Conservation (phyloP, 2,888 invertebrate genomes). For the Sinopyrophorus schimmeli region DNA sequence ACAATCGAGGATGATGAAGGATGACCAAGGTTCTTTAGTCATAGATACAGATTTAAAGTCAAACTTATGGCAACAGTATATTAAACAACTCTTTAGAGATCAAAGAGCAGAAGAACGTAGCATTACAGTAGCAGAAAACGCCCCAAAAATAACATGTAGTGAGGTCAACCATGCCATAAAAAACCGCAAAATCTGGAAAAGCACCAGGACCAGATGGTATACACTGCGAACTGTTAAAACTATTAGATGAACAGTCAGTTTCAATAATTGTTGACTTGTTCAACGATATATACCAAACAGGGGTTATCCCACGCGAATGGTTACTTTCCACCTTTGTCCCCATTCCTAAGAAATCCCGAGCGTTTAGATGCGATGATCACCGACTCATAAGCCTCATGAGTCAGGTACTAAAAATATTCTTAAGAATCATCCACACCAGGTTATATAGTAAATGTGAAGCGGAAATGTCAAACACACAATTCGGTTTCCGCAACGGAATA, state of each 20-base stretch:
- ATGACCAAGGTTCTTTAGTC: background rate
- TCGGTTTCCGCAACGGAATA: slow-evolving; percentile 16
- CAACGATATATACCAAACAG: slow-evolving; percentile 4
- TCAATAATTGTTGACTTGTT: slow-evolving; percentile 8
- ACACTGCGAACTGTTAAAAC: background rate
- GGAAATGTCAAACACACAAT: slow-evolving; percentile 8
- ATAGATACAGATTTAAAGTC: background rate
- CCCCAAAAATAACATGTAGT: background rate
- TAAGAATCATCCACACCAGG: slow-evolving; percentile 1
- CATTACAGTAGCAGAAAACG: background rate
- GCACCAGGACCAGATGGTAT: slow-evolving; percentile 2
- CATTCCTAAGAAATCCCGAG: slow-evolving; percentile 1
- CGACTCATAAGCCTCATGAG: slow-evolving; percentile 1
- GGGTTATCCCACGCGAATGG: background rate
- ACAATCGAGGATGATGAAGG: background rate
- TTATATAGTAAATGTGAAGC: slow-evolving; percentile 7
- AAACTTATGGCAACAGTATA: slow-evolving; percentile 5
- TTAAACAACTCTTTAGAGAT: background rate
- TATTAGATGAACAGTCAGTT: background rate
- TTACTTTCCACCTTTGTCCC: background rate
- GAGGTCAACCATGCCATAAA: background rate
- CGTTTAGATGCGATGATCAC: slow-evolving; percentile 2
- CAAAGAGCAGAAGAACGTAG: background rate
- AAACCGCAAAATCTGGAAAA: slow-evolving; percentile 1
- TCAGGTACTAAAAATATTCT: slow-evolving; percentile 14